A percentile compares a stretch with the other conserved stretches of the same genome.
These are phyloP conservation scores for Cossypha niveicapilla DNA, from an alignment of 2,797 vertebrate genomes.

Conservation along the genomic window DNA sequence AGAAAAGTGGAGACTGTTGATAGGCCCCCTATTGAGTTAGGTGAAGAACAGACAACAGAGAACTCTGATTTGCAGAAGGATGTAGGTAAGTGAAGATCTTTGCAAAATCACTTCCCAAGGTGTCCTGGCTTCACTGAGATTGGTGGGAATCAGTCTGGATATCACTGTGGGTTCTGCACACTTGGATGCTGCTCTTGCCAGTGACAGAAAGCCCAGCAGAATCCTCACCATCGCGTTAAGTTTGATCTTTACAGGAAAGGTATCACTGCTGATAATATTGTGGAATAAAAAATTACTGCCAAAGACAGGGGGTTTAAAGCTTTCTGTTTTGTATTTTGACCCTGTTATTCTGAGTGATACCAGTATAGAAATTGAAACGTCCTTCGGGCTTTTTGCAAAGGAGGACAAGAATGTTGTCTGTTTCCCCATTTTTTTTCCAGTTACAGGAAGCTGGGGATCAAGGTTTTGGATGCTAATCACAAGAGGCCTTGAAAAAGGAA, in stretches of 20 bases:
- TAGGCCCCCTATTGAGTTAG: not conserved
- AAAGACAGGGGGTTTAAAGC: not conserved
- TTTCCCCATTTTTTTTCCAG: not conserved
- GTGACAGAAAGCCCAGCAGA: not conserved
- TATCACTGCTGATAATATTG: not conserved
- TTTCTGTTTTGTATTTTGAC: slow-evolving; percentile 24
- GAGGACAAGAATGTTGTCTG: not conserved
- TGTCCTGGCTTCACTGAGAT: not conserved
- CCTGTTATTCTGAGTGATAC: not conserved
- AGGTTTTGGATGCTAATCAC: not conserved
- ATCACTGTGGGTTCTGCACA: not conserved
- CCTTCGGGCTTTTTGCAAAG: not conserved
- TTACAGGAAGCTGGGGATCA: not conserved
- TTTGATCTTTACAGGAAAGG: not conserved
- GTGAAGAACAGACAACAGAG: not conserved
- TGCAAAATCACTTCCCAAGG: not conserved
- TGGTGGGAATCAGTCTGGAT: not conserved
- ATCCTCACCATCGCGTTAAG: not conserved
- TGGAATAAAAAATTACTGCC: not conserved
- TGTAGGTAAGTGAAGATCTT: not conserved
- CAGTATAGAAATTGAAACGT: not conserved
- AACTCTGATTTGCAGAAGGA: not conserved
- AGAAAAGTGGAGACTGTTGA: not conserved
- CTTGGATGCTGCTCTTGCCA: not conserved
- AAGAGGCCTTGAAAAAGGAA: not conserved